Evolutionary conservation across 2,888 invertebrate genomes (phyloP), one percentile per base, ranked within the genome.

Genomic region (Ctena decussata): DNA sequence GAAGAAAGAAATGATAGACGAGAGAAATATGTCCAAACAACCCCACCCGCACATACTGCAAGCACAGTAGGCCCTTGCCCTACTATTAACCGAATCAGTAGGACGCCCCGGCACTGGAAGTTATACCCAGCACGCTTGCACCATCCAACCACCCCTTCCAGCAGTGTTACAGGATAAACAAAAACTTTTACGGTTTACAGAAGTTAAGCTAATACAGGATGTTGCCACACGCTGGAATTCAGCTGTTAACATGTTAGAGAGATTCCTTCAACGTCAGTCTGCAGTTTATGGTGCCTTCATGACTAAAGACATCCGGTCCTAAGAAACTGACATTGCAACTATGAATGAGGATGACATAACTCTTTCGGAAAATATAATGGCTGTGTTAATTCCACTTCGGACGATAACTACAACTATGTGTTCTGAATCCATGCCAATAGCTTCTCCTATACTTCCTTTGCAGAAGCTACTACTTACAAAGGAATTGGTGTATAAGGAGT

Each of bases 171-270:
- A 11, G n/a, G 18, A 49, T 11, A 3, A 49, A 21, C 49, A 3
- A 21, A 3, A 49, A 21, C n/a, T 8, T 21, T 49, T 21, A 49
- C 12, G 21, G 11, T 21, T 49, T 3, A 11, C 12, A 32, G n/a
- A 65, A 21, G 65, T 65, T 8, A 65, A 65, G 35, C 41, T 71
- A 8, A 35, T 71, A 8, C 71, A 39, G n/a, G 71, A 71, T 21
- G 71, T 71, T 15, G 3, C 8, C 15, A n/a, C 71, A 11, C 71
- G 71, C n/a, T 71, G 71, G 71, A 71, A 71, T n/a, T 71, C 37
- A n/a, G 71, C 71, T 71, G 71, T 39, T 35, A 39, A 35, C 24
- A 71, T 71, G 71, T 35, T 39, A 39, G 37, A 71, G 35, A 5
- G 49, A 18, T 73, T 73, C 35, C 46, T 44, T 11, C 30, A 71